Percentiles rank a stretch among this genome's conserved stretches.
These are phyloP conservation scores for Dermolepida albohirtum DNA, from an alignment of 2,888 invertebrate species.

Conservation along the genomic window DNA sequence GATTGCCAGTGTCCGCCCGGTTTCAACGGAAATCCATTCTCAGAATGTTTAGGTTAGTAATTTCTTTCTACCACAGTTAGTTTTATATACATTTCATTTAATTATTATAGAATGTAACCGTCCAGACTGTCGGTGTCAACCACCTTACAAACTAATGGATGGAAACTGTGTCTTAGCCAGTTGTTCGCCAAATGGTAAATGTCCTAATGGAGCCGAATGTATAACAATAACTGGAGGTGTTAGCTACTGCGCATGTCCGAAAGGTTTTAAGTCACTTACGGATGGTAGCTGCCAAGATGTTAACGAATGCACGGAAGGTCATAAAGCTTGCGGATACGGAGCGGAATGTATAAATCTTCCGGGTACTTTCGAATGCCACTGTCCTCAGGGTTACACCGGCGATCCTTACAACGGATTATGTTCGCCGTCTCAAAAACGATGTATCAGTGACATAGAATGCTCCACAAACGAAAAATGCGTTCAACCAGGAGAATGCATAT, in stretches of 20 bases:
- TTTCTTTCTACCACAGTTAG: too few species aligned
- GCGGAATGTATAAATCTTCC: conserved; percentile 86
- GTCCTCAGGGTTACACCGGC: conserved; percentile 84
- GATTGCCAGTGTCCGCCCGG: conserved; percentile 91
- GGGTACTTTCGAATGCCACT: conserved; percentile 84
- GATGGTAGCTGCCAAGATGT: conserved; percentile 89
- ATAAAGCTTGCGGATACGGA: conserved; percentile 84
- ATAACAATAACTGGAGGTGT: conserved; percentile 90
- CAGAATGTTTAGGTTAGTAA: conserved; percentile 75
- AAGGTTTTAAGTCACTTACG: conserved; percentile 78
- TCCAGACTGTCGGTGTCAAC: conserved; percentile 87
- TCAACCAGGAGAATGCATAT: conserved; percentile 91
- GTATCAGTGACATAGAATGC: conserved; percentile 86
- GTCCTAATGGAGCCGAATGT: conserved; percentile 89
- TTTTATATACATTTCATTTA: conserved; percentile 6
- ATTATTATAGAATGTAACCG: conserved; percentile 75
- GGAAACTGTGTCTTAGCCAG: conserved; percentile 88
- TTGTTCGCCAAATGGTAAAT: conserved; percentile 83
- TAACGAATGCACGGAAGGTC: conserved; percentile 84
- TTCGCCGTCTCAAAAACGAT: conserved; percentile 84
- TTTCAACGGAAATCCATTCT: conserved; percentile 91
- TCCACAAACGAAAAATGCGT: conserved; percentile 89
- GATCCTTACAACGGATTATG: conserved; percentile 87
- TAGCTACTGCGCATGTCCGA: conserved; percentile 93
- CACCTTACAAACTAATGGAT: conserved; percentile 86